A percentile compares a stretch with the other conserved stretches of the same genome.
These are phyloP conservation scores for Pandemis cinnamomeana DNA, from an alignment of 2,888 invertebrate species.

Conservation along the genomic window DNA sequence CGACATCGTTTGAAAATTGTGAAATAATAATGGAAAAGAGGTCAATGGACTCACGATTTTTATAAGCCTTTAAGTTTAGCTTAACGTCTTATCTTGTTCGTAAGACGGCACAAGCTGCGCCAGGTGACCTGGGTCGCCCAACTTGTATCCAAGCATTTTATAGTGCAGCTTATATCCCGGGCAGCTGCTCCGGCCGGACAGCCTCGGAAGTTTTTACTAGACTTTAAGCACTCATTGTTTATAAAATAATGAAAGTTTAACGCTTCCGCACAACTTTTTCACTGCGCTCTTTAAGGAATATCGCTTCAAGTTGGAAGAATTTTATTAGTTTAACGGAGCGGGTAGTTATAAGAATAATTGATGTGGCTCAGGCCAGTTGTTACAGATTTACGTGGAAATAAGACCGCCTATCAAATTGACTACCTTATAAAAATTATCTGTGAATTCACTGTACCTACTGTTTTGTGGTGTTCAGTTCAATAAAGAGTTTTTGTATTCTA, in stretches of 20 bases:
- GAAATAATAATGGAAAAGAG: neutral
- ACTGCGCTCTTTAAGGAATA: conserved; percentile 15
- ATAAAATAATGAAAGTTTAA: conserved; percentile 34
- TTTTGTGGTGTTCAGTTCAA: too few species aligned
- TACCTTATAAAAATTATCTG: too few species aligned
- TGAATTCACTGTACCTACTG: too few species aligned
- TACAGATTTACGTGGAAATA: too few species aligned
- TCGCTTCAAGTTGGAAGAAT: neutral
- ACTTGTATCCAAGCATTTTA: neutral
- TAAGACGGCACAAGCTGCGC: neutral
- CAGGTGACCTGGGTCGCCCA: conserved; percentile 12
- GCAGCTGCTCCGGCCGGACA: conserved; percentile 25
- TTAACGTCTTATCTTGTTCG: neutral
- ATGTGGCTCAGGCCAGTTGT: neutral
- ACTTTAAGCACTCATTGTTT: conserved; percentile 30
- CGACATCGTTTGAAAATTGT: too few species aligned
- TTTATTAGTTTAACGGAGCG: neutral
- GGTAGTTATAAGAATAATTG: neutral
- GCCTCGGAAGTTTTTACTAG: conserved; percentile 27
- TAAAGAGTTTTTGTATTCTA: too few species aligned
- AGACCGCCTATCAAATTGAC: too few species aligned
- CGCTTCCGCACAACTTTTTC: conserved; percentile 21
- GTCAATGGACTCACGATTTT: neutral
- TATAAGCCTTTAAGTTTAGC: neutral
- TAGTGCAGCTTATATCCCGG: conserved; percentile 14